These are phyloP conservation scores for Drosophila serrata DNA, from an alignment of 1,140 invertebrate species.

Conservation along the genomic window DNA sequence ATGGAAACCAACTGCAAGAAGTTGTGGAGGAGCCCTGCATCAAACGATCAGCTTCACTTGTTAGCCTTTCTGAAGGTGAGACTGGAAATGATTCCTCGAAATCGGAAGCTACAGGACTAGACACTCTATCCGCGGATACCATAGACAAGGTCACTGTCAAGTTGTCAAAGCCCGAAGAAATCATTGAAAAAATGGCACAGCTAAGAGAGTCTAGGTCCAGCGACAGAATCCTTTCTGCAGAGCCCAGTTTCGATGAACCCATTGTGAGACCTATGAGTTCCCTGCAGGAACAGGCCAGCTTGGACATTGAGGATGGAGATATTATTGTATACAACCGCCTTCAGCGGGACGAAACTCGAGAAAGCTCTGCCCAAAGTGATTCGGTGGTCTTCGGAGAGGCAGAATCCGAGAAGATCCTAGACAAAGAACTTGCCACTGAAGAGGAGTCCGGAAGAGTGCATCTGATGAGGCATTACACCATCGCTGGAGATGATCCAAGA, in stretches of 20 bases:
- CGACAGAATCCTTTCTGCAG: slow-evolving; percentile 21
- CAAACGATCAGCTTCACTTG: slow-evolving; percentile 46
- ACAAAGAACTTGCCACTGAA: slow-evolving; percentile 20
- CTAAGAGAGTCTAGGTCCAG: slow-evolving; percentile 43
- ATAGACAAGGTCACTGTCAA: slow-evolving; percentile 56
- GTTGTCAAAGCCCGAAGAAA: slow-evolving; percentile 56
- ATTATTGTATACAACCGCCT: slow-evolving; percentile 60
- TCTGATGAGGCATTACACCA: slow-evolving; percentile 66
- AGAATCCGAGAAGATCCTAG: slow-evolving; percentile 22
- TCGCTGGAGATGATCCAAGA: slow-evolving; percentile 68
- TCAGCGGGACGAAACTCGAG: slow-evolving; percentile 63
- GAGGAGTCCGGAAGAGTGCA: slow-evolving; percentile 41
- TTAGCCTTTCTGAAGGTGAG: slow-evolving; percentile 19
- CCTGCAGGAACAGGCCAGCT: slow-evolving; percentile 56
- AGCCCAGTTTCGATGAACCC: slow-evolving; percentile 58
- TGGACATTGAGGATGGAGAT: slow-evolving; percentile 67
- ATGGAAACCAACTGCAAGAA: slow-evolving; percentile 14
- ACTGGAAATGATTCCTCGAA: slow-evolving; percentile 8
- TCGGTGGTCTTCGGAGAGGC: slow-evolving; percentile 60
- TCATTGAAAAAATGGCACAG: slow-evolving; percentile 71
- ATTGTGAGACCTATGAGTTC: slow-evolving; percentile 50
- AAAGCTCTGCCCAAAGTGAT: slow-evolving; percentile 75
- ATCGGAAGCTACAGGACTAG: slow-evolving; percentile 27
- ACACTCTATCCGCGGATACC: slow-evolving; percentile 45
- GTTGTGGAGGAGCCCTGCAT: slow-evolving; percentile 51